These are phyloP conservation scores for Proteles cristata DNA, from an alignment of 2,113 vertebrate species.

Conservation along the genomic window DNA sequence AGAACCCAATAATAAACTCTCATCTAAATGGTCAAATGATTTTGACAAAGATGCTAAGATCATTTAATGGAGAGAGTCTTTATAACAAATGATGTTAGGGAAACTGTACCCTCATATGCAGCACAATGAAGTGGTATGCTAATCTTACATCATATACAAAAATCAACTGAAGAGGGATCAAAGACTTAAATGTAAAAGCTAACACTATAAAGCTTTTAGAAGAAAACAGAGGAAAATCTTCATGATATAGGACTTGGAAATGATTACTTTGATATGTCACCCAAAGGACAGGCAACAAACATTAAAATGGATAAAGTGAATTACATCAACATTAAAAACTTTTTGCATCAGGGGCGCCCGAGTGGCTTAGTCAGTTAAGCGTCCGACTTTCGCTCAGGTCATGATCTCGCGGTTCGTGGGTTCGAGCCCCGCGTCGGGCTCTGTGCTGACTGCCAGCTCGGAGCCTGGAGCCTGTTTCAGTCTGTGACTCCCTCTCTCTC, in stretches of 20 bases:
- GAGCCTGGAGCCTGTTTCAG: too few species aligned
- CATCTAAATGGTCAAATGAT: not conserved
- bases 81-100: not conserved
- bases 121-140: not conserved
- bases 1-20: not conserved
- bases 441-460: too few species aligned
- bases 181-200: not conserved
- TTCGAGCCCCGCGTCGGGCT: too few species aligned
- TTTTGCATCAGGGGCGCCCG: too few species aligned
- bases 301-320: not conserved
- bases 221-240: not conserved
- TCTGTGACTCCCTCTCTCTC: too few species aligned
- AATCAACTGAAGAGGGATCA: not conserved
- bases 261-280: not conserved
- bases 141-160: not conserved
- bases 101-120: not conserved
- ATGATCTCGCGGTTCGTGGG: too few species aligned
- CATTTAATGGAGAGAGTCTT: not conserved
- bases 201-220: not conserved
- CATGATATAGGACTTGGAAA: not conserved
- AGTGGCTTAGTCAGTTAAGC: too few species aligned
- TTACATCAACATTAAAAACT: not conserved
- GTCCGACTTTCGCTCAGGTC: too few species aligned
- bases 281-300: not conserved
- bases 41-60: not conserved